Conservation (phyloP, 2,113 vertebrate genomes). For the Microcebus griseorufus region DNA sequence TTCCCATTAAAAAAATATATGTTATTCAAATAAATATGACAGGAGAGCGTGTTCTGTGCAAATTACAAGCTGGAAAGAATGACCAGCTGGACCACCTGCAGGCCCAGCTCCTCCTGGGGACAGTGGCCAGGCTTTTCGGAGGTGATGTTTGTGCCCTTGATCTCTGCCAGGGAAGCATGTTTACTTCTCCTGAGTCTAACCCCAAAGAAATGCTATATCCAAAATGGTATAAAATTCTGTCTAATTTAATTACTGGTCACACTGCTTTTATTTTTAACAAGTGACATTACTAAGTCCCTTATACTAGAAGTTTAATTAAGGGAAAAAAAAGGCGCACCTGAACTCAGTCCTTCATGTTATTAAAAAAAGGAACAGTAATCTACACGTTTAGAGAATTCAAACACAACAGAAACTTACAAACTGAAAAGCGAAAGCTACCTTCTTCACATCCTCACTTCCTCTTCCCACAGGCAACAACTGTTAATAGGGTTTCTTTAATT, state of each 20-base stretch:
- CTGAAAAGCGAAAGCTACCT: not conserved
- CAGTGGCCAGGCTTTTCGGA: not conserved
- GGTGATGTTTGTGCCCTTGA: not conserved
- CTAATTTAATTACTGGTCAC: not conserved
- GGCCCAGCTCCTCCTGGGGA: not conserved
- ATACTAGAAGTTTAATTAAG: not conserved
- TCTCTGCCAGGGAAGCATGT: not conserved
- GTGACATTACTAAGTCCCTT: not conserved
- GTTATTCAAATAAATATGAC: constrained; percentile 40
- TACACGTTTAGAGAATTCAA: not conserved
- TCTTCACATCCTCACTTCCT: not conserved
- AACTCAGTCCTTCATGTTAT: not conserved
- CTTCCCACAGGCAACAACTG: not conserved
- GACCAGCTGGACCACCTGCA: not conserved
- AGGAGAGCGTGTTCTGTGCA: not conserved
- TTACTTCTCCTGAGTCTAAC: not conserved
- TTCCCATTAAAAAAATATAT: not conserved
- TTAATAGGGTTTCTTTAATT: not conserved
- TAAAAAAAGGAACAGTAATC: not conserved
- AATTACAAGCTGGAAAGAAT: not conserved
- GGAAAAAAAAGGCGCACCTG: not conserved
- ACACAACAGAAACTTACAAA: not conserved
- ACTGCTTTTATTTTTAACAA: not conserved
- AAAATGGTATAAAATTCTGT: not conserved
- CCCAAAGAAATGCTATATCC: not conserved